These are phyloP conservation scores for Camelus dromedarius DNA, from an alignment of 2,113 vertebrate genomes.

Conservation along the genomic window DNA sequence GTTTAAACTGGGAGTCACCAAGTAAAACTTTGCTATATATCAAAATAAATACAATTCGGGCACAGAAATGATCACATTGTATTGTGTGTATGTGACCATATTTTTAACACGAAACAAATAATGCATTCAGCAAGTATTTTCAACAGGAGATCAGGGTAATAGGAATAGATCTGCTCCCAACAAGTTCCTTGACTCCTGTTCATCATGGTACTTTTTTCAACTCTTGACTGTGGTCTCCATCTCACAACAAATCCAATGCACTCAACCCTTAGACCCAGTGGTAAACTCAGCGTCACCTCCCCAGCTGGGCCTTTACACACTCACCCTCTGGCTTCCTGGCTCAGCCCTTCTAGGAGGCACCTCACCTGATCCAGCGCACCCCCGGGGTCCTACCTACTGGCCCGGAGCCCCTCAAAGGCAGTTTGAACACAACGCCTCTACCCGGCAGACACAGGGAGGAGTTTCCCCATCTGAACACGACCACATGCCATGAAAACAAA, in stretches of 20 bases:
- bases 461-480: background rate
- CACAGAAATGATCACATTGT: background rate
- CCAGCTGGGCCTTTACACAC: background rate
- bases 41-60: background rate
- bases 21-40: background rate
- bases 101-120: background rate
- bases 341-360: background rate
- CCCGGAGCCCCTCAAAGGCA: background rate
- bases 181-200: background rate
- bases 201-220: background rate
- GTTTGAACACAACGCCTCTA: accelerated
- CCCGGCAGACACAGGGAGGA: background rate
- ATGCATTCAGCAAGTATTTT: background rate
- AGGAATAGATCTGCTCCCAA: background rate
- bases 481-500: background rate
- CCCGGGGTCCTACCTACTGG: too few relatives aligned
- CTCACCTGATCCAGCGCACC: background rate
- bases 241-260: background rate
- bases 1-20: background rate
- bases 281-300: background rate
- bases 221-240: background rate
- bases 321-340: too few relatives aligned
- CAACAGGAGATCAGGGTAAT: background rate
- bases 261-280: background rate
- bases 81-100: too few relatives aligned